Percentiles rank a stretch among this genome's conserved stretches.
phyloP scores from a whole-genome alignment of 2,888 invertebrate genomes.

The Kryphioiulus occultus region DNA sequence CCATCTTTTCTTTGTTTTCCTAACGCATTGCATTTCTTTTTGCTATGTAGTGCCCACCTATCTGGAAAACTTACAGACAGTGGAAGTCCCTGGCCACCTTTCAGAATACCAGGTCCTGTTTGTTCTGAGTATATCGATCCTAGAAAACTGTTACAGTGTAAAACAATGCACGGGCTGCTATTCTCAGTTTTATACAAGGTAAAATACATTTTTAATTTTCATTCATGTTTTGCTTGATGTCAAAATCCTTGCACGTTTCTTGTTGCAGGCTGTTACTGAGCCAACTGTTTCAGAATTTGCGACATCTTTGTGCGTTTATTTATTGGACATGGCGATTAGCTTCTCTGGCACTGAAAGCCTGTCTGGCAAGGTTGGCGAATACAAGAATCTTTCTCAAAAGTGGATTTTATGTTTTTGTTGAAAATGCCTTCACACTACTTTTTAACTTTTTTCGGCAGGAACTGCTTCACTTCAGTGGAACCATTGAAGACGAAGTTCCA shows the following conservation, averaged over 20 bases:
- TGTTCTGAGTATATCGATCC: conserved; percentile 75
- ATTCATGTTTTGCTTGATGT: neutral
- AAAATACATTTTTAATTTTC: conserved; percentile 39
- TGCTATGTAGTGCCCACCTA: conserved; percentile 67
- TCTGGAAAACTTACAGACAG: conserved; percentile 66
- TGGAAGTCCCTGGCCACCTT: conserved; percentile 80
- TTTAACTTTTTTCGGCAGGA: conserved; percentile 37
- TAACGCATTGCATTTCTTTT: neutral
- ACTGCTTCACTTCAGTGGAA: conserved; percentile 47
- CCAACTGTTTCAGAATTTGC: conserved; percentile 84
- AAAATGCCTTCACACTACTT: neutral
- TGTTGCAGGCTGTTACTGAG: conserved; percentile 72
- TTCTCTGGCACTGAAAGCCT: conserved; percentile 56
- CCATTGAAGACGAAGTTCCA: conserved; percentile 57
- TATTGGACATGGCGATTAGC: conserved; percentile 82
- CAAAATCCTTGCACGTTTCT: conserved; percentile 37
- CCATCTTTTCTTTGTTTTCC: neutral
- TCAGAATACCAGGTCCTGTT: conserved; percentile 73
- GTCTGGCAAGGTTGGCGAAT: conserved; percentile 53
- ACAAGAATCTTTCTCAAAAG: neutral
- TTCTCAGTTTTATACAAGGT: conserved; percentile 81
- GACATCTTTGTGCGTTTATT: conserved; percentile 83
- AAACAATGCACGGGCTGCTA: conserved; percentile 73
- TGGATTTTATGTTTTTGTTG: neutral
- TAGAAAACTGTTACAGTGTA: conserved; percentile 66